Evolutionary conservation across 1,140 invertebrate species (phyloP), one percentile per base, ranked within the genome.

Genomic region (Phocides pigmalion): DNA sequence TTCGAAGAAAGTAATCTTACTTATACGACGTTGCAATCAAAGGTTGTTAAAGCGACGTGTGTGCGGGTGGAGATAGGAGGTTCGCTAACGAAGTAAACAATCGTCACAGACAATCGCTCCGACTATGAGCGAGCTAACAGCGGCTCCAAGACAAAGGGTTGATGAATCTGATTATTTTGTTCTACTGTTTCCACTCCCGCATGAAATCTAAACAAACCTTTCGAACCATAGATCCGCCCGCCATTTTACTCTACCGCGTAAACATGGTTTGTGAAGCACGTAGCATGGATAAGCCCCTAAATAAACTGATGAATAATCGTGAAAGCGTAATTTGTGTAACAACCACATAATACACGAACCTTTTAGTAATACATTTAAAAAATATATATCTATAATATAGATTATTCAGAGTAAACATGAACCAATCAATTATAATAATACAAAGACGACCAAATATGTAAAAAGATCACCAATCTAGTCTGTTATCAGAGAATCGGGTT

Each of bases 81-180:
- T 78, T 73, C 66, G 66, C 84, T 90, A 88, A 90, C 85, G 87
- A 90, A 87, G 84, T 81, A 90, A 90, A 90, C 85, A 87, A 85
- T 84, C 74, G 77, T 76, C 77, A 77, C 70, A 75, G 82, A 84
- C 74, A 75, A 78, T 74, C 79, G 67, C 77, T 79, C 78, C 72
- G 70, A 82, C 49, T 59, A 49, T 67, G 72, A 78, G 56, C 70
- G 70, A 65, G 66, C 74, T 71, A 76, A 77, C 74, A 66, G 64
- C 68, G 70, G 64, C 37, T 65, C 64, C 70, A 80, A 81, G 79
- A 86, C 80, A 83, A 87, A 86, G 76, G 68, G 61, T 69, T 81
- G 79, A 84, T 81, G 76, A 87, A 88, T 77, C 78, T 76, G 78
- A 82, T 82, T 87, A 79, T 79, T 77, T 77, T 74, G 68, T 79